These are phyloP conservation scores for Caenorhabditis briggsae DNA, from an alignment of 1,140 invertebrate species.

Conservation along the genomic window DNA sequence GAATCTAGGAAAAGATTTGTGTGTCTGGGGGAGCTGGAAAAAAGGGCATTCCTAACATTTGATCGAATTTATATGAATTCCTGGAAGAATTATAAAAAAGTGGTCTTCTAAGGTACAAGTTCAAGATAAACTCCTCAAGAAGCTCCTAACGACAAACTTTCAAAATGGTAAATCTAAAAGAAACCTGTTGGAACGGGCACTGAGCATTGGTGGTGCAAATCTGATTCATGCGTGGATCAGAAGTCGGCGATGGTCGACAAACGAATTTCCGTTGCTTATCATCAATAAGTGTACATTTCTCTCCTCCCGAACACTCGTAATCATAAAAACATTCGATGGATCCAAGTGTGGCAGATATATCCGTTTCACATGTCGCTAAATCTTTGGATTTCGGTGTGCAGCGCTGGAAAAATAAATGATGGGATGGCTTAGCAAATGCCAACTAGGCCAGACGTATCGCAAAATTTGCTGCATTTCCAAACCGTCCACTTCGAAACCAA, in stretches of 20 bases:
- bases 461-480: too few relatives aligned
- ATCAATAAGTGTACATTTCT: constrained; percentile 57
- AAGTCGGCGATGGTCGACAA: constrained; percentile 50
- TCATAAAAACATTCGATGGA: constrained; percentile 52
- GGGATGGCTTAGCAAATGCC: neutral
- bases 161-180: neutral
- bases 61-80: too few relatives aligned
- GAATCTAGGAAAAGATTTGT: neutral
- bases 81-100: too few relatives aligned
- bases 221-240: constrained; percentile 59
- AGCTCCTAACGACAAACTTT: too few relatives aligned
- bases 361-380: constrained; percentile 19
- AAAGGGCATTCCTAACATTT: too few relatives aligned
- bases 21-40: neutral
- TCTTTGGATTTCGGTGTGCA: constrained; percentile 36
- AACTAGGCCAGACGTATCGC: too few relatives aligned
- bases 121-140: too few relatives aligned
- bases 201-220: constrained; percentile 47
- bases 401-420: neutral
- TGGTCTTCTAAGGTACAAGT: too few relatives aligned
- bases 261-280: constrained; percentile 20
- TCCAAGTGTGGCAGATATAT: constrained; percentile 46
- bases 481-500: too few relatives aligned
- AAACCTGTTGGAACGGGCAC: constrained; percentile 58
- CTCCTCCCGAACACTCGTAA: constrained; percentile 61